Base-by-base conservation (phyloP, 2,888 invertebrate genomes). In the Nasonovia ribisnigri region DNA sequence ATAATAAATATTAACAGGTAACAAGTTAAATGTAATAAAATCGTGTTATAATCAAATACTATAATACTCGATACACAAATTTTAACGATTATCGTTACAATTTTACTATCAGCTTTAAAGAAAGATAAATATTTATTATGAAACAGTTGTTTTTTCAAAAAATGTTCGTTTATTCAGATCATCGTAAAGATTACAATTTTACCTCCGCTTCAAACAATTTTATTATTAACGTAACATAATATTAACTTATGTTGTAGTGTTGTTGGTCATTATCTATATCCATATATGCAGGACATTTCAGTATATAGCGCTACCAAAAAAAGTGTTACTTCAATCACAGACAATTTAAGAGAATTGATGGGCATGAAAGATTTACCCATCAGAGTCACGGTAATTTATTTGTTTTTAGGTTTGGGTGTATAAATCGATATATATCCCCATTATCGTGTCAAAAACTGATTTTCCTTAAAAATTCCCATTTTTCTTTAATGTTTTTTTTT, bases 1-100 rank as follows among this genome's bases (percentile, higher is more conserved):
- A 92, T 92, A 57, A 60, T 92, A 42, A 92, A 92, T 87, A 60
- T 87, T 29, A 92, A 92, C 43, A 92, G 92, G 92, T 92, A 26
- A 42, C 6, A 24, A 57, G 54, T 42, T 57, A 11, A 26, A 26
- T 54, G 26, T 24, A 57, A 57, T 16, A 60, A 11, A 26, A 60
- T 60, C 8, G 3, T 60, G 13, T 42, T 6, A 8, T 46, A 46
- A 46, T 46, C 46, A 46, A 46, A 46, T 10, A 46, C 0, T 8
- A 10, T 46, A 46, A 46, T 10, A 46, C 0, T 8, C 0, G 6
- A 46, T 46, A 46, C 46, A n/a, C 46, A 46, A 10, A 10, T 46
- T 46, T 6, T 46, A 46, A 46, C 46, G 46, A 46, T 46, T 46
- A 10, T 46, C 10, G 46, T 46, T 46, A 46, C 8, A 46, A 46